phyloP scores from a whole-genome alignment of 1,140 invertebrate species.

The Hyles euphorbiae region DNA sequence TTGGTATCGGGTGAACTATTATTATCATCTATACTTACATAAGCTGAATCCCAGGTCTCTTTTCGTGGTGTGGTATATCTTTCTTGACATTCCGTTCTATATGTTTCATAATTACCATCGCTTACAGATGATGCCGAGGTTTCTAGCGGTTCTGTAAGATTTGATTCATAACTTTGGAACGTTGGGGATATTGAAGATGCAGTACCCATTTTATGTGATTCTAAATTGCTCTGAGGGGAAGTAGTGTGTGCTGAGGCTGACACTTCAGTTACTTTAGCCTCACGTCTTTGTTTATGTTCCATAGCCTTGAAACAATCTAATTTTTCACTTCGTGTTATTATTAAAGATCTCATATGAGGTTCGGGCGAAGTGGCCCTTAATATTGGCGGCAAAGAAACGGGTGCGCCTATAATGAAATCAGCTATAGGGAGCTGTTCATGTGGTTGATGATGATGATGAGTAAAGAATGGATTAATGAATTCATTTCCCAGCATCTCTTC shows the following conservation, averaged over 20 bases:
- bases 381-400: slow-evolving; percentile 62
- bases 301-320: not conserved
- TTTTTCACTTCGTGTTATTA: slow-evolving; percentile 23
- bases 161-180: slow-evolving; percentile 33
- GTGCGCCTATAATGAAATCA: slow-evolving; percentile 73
- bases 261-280: not conserved
- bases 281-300: too few relatives aligned
- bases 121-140: slow-evolving; percentile 13
- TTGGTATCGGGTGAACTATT: slow-evolving; percentile 59
- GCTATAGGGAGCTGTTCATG: slow-evolving; percentile 35
- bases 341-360: slow-evolving; percentile 41
- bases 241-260: not conserved
- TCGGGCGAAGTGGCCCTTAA: slow-evolving; percentile 40
- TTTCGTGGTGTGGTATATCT: slow-evolving; percentile 43
- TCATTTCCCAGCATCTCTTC: slow-evolving; percentile 43
- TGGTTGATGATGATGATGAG: slow-evolving; percentile 36
- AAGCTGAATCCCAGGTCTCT: slow-evolving; percentile 72
- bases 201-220: not conserved
- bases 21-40: slow-evolving; percentile 72
- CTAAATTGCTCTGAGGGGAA: not conserved
- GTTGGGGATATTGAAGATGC: slow-evolving; percentile 8
- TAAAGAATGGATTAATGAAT: slow-evolving; percentile 55
- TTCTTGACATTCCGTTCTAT: slow-evolving; percentile 17
- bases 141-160: slow-evolving; percentile 22
- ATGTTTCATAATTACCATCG: slow-evolving; percentile 17